Evolutionary conservation across 2,113 vertebrate genomes (phyloP), one percentile per base, ranked within the genome.

Genomic region (Crocuta crocuta): DNA sequence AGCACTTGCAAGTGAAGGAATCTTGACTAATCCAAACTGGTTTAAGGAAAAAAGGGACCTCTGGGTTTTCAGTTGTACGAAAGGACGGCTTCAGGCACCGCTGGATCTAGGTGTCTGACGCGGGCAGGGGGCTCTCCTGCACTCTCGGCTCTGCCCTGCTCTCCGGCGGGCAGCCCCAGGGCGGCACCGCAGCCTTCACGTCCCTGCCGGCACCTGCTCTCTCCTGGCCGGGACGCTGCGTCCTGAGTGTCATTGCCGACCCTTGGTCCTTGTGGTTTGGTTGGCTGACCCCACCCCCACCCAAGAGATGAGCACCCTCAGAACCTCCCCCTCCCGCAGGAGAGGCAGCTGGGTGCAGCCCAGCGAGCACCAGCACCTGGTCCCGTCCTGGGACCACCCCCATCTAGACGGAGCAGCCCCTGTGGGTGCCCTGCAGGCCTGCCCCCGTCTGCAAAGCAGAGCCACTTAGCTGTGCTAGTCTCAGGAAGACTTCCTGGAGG

Each of bases 121-220:
- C 26, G 6, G 50, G 73, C 3, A 1, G 1, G 12, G 58, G 43
- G 21, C 43, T 8, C 12, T 11, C 0, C 28, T 13, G 28, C 17
- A 1, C 53, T 19, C 12, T 43, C 35, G 65, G 39, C 16, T 58
- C 61, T n/a, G 39, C 58, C 6, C 0, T 8, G 2, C 26, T 21
- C 21, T 33, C 13, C 7, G 50, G 48, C 24, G 39, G 70, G 17
- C 5, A 4, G n/a, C 39, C 45, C 8, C 12, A 0, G 85, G 13
- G 70, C 0, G 76, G 16, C 19, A 33, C 45, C 5, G 2, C 48
- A 48, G n/a, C 33, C 26, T 33, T 45, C 2, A 0, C 26, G 35
- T 35, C 80, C 80, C 70, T 55, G 21, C 43, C 31, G 50, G 76
- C 31, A 1, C 1, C 70, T 24, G 8, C 0, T 68, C 45, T 73